Base-by-base conservation (phyloP, 2,113 vertebrate species). In the Chrysochloris asiatica region DNA sequence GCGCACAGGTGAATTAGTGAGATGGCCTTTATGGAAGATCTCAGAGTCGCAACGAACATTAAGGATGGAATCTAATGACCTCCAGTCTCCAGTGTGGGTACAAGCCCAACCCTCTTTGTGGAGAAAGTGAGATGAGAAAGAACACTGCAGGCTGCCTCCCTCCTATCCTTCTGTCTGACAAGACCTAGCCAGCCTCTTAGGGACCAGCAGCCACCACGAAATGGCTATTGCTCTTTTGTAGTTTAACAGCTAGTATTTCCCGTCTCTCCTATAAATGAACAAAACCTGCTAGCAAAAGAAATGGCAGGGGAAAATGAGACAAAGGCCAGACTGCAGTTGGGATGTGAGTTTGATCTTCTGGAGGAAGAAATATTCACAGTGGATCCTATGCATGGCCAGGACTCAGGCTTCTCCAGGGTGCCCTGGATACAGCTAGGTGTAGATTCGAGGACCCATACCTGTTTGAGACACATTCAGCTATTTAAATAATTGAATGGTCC, bases 321-420 rank as follows among this genome's bases (percentile, higher is more conserved):
- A n/a, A 82, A 76, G 33, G 6, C 19, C 63, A 65, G 76, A n/a
- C 43, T 48, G 82, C 78, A 89, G 26, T 43, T 24, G 33, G 28
- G 30, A 45, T 43, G 21, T 11, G 36, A 10, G 59, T 50, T 43
- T 65, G 73, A 48, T 21, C 38, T 75, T 77, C 73, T 33, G 28
- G 52, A 67, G 33, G 36, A 41, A 22, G 38, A 69, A 22, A 7
- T 28, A 1, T 5, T 38, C 17, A 45, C 33, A 67, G n/a, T 9
- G 41, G 33, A 17, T 21, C 4, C n/a, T 12, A 30, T 63, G 10
- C 2, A 82, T 52, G 88, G 82, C 80, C 93, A 47, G 54, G 65
- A 38, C 77, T 89, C 38, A 88, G 88, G n/a, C n/a, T n/a, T n/a
- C n/a, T n/a, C n/a, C n/a, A 36, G 65, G 91, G 94, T 92, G 82